phyloP scores from a whole-genome alignment of 2,797 vertebrate species.

The Calcarius lapponicus region DNA sequence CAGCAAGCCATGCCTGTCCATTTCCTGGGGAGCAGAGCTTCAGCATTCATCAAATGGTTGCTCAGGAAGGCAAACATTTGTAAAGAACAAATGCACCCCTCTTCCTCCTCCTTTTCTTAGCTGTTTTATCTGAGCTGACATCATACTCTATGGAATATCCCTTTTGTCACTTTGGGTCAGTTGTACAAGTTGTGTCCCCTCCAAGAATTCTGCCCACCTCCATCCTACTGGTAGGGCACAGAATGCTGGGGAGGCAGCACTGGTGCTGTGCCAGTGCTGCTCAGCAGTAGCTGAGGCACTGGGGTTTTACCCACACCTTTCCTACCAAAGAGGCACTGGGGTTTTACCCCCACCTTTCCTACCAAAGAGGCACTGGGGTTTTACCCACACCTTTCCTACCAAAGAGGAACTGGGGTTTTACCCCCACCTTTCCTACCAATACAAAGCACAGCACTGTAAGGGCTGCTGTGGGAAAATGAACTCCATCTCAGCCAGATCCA shows the following conservation, averaged over 20 bases:
- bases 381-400: no score
- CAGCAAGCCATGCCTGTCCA: neutral
- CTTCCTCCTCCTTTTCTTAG: neutral
- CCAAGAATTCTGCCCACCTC: neutral
- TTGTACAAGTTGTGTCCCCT: neutral
- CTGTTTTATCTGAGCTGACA: neutral
- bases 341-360: no score
- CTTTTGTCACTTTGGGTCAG: neutral
- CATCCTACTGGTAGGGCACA: neutral
- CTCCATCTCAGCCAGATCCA: neutral
- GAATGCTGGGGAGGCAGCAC: neutral
- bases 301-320: neutral
- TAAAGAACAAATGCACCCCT: neutral
- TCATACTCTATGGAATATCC: neutral
- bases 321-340: neutral
- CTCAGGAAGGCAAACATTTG: neutral
- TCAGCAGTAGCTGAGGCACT: neutral
- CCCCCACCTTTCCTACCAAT: neutral
- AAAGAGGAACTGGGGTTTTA: no score
- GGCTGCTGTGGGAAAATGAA: neutral
- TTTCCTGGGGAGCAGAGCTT: neutral
- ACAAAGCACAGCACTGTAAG: neutral
- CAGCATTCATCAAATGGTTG: rapidly evolving
- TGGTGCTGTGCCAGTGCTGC: rapidly evolving
- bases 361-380: no score